These are phyloP conservation scores for Bicyclus anynana DNA, from an alignment of 1,140 invertebrate species.

Conservation along the genomic window DNA sequence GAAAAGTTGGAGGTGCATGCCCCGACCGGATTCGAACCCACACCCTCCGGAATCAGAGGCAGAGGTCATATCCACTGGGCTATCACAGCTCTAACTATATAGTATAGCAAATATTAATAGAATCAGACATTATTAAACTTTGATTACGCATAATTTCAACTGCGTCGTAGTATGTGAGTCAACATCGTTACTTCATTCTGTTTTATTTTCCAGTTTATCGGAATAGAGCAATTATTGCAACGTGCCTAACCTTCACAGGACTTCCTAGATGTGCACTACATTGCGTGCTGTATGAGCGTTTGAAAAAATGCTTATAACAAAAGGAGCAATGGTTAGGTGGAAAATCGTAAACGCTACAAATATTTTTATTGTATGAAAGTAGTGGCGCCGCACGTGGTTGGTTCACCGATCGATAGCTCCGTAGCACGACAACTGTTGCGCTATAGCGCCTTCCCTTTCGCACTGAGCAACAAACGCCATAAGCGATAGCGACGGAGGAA, in stretches of 20 bases:
- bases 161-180: not conserved
- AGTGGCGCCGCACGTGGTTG: slow-evolving; percentile 58
- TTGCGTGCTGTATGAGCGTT: not conserved
- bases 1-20: too few species aligned
- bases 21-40: too few species aligned
- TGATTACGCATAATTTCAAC: slow-evolving; percentile 2
- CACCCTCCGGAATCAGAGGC: too few species aligned
- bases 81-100: too few species aligned
- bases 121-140: not conserved
- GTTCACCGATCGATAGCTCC: slow-evolving; percentile 53
- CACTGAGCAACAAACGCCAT: slow-evolving; percentile 13
- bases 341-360: not conserved
- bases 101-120: too few species aligned
- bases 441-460: slow-evolving; percentile 40
- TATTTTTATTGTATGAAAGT: slow-evolving; percentile 19
- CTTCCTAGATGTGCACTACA: not conserved
- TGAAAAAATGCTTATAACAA: not conserved
- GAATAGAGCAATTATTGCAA: slow-evolving; percentile 48
- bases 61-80: too few species aligned
- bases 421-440: slow-evolving; percentile 68
- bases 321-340: slow-evolving; percentile 8
- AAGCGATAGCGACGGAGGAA: slow-evolving; percentile 32
- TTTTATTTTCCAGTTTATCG: slow-evolving; percentile 43
- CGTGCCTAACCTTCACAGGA: slow-evolving; percentile 17
- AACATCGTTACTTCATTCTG: slow-evolving; percentile 27